Percentiles rank a stretch among this genome's conserved stretches.
These are phyloP conservation scores for Megaceryle torquata DNA, from an alignment of 2,113 vertebrate species.

Conservation along the genomic window DNA sequence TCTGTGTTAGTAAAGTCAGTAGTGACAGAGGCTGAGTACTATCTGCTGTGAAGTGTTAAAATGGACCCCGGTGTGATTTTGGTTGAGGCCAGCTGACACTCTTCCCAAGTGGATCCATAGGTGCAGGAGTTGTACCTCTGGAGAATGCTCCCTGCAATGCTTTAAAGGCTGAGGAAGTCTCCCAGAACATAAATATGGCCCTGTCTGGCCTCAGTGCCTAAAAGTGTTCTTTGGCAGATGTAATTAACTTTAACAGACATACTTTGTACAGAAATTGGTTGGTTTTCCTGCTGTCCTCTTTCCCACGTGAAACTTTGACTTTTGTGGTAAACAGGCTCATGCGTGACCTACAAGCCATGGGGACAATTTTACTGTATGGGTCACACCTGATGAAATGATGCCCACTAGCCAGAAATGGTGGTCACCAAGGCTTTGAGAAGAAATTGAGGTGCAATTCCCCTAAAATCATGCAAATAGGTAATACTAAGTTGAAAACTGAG, in stretches of 20 bases:
- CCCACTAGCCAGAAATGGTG: neutral
- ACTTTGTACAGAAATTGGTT: neutral
- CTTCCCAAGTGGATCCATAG: neutral
- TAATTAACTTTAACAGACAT: neutral
- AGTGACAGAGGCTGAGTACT: neutral
- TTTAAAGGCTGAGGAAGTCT: neutral
- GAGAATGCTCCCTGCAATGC: no score
- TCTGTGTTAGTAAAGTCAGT: neutral
- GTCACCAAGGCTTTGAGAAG: neutral
- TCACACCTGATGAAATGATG: neutral
- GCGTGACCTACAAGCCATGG: neutral
- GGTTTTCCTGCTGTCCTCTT: neutral
- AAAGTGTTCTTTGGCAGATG: neutral
- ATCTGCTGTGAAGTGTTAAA: neutral
- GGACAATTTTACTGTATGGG: neutral
- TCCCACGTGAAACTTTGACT: neutral
- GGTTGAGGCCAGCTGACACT: neutral
- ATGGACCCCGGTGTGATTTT: neutral
- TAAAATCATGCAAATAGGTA: neutral
- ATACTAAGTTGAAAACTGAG: neutral
- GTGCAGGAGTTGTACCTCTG: neutral
- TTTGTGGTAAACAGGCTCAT: neutral
- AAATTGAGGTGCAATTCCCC: neutral
- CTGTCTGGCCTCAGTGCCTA: neutral
- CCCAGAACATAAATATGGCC: neutral